phyloP scores from a whole-genome alignment of 1,140 invertebrate species.

The Euwallacea similis region DNA sequence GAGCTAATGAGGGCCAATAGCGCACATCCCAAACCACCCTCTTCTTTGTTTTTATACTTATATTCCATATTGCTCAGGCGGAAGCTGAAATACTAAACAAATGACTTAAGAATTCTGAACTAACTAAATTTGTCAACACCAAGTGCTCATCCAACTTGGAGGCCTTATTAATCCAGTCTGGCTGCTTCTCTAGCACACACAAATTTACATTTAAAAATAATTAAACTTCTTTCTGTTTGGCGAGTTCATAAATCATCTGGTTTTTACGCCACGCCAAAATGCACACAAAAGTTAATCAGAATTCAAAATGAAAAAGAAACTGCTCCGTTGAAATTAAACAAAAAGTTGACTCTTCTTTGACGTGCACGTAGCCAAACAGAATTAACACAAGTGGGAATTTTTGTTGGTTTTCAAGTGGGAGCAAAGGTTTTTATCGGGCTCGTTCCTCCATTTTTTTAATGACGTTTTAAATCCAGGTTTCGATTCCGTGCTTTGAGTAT shows the following conservation, averaged over 20 bases:
- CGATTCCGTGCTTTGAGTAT: constrained; percentile 1
- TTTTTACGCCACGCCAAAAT: constrained; percentile 13
- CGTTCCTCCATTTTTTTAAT: not conserved
- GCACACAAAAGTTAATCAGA: constrained; percentile 21
- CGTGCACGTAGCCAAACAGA: constrained; percentile 17
- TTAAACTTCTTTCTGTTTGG: constrained; percentile 13
- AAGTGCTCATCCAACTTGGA: constrained; percentile 6
- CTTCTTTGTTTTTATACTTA: too few species aligned
- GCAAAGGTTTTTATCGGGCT: too few species aligned
- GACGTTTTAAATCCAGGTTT: constrained; percentile 4
- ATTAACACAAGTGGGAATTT: constrained; percentile 6
- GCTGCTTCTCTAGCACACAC: constrained; percentile 1
- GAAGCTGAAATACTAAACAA: too few species aligned
- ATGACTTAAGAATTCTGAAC: too few species aligned
- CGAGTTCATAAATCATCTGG: constrained; percentile 19
- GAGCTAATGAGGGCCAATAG: too few species aligned
- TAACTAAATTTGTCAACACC: not conserved
- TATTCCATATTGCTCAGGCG: too few species aligned
- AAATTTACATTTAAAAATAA: constrained; percentile 24
- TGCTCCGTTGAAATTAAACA: constrained; percentile 16
- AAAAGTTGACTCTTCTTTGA: constrained; percentile 1
- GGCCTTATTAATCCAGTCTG: not conserved
- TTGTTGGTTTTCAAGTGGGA: not conserved
- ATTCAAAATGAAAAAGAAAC: constrained; percentile 21
- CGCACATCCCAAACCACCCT: too few species aligned